Conservation (phyloP, 2,888 invertebrate genomes). For the Toxonevra muliebris region DNA sequence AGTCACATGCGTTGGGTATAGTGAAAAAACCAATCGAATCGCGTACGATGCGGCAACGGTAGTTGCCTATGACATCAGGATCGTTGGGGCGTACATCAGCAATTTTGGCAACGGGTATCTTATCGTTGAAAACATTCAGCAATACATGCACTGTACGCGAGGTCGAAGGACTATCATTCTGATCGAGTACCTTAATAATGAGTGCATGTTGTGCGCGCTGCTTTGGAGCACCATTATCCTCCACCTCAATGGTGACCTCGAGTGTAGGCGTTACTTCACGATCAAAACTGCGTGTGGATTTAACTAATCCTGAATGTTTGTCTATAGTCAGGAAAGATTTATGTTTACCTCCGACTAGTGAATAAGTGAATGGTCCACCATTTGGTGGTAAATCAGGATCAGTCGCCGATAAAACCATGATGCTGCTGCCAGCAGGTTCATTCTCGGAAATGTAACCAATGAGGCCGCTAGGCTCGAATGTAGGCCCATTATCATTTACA, state of each 20-base stretch:
- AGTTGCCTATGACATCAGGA: slow-evolving; percentile 88
- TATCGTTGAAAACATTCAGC: slow-evolving; percentile 80
- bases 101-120: slow-evolving; percentile 81
- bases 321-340: slow-evolving; percentile 80
- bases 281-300: slow-evolving; percentile 82
- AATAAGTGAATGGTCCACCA: slow-evolving; percentile 88
- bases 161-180: slow-evolving; percentile 90
- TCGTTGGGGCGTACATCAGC: slow-evolving; percentile 94
- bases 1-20: slow-evolving; percentile 81
- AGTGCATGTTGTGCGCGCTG: slow-evolving; percentile 84
- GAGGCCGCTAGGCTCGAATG: slow-evolving; percentile 77
- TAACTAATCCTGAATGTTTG: slow-evolving; percentile 80
- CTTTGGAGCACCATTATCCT: slow-evolving; percentile 86
- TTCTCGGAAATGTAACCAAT: slow-evolving; percentile 86
- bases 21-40: slow-evolving; percentile 70
- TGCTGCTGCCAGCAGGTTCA: slow-evolving; percentile 82
- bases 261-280: slow-evolving; percentile 81
- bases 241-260: slow-evolving; percentile 82
- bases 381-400: slow-evolving; percentile 92
- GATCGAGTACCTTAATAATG: slow-evolving; percentile 80
- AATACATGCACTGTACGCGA: slow-evolving; percentile 83
- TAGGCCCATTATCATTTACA: slow-evolving; percentile 93
- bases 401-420: slow-evolving; percentile 85
- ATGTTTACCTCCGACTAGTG: slow-evolving; percentile 80
- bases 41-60: slow-evolving; percentile 82